Conservation (phyloP, 2,797 vertebrate species). For the Lycodopsis pacificus region DNA sequence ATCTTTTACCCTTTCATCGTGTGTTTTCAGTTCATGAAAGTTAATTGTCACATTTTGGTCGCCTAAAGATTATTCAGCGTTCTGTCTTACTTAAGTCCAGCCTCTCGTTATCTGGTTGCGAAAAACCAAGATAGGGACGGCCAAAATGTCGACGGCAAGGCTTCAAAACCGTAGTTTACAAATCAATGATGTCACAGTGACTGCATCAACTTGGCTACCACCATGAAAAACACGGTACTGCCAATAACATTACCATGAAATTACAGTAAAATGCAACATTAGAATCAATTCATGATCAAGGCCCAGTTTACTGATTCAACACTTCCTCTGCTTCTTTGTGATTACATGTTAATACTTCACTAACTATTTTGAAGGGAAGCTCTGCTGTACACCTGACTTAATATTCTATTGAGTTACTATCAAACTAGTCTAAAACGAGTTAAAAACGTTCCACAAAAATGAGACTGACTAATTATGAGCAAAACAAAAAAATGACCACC, state of each 20-base stretch:
- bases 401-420: background rate
- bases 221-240: too few relatives aligned
- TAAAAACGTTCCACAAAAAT: background rate
- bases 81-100: too few relatives aligned
- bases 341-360: too few relatives aligned
- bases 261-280: background rate
- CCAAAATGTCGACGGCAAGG: too few relatives aligned
- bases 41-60: background rate
- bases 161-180: too few relatives aligned
- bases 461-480: slow-evolving; percentile 6
- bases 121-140: background rate
- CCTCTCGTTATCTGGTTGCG: background rate
- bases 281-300: too few relatives aligned
- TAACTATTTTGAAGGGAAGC: background rate
- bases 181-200: too few relatives aligned
- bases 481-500: background rate
- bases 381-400: background rate
- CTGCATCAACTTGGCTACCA: too few relatives aligned
- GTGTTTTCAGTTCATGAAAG: background rate
- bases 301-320: background rate
- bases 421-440: background rate
- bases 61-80: too few relatives aligned
- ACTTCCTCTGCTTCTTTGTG: too few relatives aligned
- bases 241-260: background rate
- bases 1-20: background rate